Evolutionary conservation across 2,797 vertebrate species (phyloP).

Genomic region (Adelosebastes latens): DNA sequence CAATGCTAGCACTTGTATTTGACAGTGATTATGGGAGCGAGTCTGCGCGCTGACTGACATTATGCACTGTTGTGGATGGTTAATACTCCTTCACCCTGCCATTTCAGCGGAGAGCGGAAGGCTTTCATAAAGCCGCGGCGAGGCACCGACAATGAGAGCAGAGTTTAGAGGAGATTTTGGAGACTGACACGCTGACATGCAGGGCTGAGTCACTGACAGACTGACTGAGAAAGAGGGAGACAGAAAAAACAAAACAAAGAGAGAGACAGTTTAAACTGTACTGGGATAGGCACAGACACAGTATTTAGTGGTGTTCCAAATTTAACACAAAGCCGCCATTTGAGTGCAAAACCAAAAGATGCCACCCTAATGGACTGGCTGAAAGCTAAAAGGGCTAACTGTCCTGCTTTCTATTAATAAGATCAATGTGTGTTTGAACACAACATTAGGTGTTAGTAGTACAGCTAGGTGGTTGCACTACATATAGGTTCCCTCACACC

Average conservation of each 20-base stretch:
- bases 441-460: constrained; percentile 6
- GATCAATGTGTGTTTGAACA: background rate
- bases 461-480: constrained; percentile 21
- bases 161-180: constrained; percentile 48
- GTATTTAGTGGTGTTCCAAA: background rate
- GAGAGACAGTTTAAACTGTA: background rate
- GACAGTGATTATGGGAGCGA: constrained; percentile 48
- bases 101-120: constrained; percentile 32
- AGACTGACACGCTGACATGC: constrained; percentile 39
- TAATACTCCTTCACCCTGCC: constrained; percentile 48
- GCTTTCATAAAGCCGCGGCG: constrained; percentile 46
- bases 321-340: background rate
- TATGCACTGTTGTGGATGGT: constrained; percentile 34
- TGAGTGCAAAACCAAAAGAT: constrained; percentile 9
- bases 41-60: constrained; percentile 39
- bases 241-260: background rate
- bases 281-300: background rate
- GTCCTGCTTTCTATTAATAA: background rate
- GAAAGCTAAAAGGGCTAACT: background rate
- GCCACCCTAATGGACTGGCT: background rate
- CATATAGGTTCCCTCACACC: constrained; percentile 35
- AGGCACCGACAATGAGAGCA: constrained; percentile 31
- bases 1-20: constrained; percentile 18
- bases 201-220: constrained; percentile 18
- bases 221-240: background rate